Base-by-base conservation (phyloP, 2,888 invertebrate species). In the Acronicta alni region DNA sequence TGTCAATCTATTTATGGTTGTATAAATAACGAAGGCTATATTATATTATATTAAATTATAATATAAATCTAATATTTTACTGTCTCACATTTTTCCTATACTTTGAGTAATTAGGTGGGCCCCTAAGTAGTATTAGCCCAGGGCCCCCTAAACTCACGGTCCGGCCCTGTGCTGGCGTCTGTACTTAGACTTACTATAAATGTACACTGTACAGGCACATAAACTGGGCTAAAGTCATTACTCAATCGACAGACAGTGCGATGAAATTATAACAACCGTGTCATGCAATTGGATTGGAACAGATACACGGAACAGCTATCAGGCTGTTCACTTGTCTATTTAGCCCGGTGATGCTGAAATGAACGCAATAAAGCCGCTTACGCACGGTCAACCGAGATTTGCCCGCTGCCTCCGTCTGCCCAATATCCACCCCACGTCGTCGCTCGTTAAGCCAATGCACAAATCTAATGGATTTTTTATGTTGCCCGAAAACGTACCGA, bases 391-490 rank as follows among this genome's bases (percentile, higher is more conserved):
- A 83, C 77, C 82, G 82, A 75, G 72, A 80, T 72, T 72, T 67
- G 66, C 55, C 58, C 55, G 49, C 56, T 49, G 52, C 48, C 57
- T 4, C 44, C 4, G 64, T 55, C 63, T 62, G 67, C 60, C 67
- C 59, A 69, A 54, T 75, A 59, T 61, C 60, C 68, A 70, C 68
- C 71, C 73, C 72, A 55, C 70, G 67, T 68, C 65, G 60, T 62
- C 67, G 72, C 79, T 80, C 78, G 87, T 79, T 82, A 81, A 79
- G 85, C 84, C 84, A 84, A 81, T 87, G 87, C 88, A 87, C 86
- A 86, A 87, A 89, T 89, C 89, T 90, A 89, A 89, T 90, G 89
- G 89, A 87, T 83, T 89, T 89, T 89, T 89, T 89, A 87, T 89
- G 90, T 89, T 87, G 75, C 80, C 82, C 76, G 71, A 82, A 87